A percentile compares a stretch with the other conserved stretches of the same genome.
Conservation (phyloP, 2,888 invertebrate species). For the Cerastoderma edule region DNA sequence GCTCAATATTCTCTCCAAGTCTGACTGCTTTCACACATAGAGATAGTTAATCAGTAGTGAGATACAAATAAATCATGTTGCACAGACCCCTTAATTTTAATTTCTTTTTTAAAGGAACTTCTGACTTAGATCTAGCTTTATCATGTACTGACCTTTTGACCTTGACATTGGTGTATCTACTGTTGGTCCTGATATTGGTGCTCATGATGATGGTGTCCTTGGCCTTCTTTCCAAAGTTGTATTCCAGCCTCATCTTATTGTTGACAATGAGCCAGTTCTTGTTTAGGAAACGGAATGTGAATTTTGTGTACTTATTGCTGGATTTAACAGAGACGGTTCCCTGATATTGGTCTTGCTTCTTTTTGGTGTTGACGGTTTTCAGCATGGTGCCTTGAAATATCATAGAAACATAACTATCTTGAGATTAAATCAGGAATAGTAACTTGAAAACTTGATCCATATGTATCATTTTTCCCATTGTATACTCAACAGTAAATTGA, state of each 20-base stretch:
- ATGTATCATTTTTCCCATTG: too few relatives aligned
- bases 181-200: conserved; percentile 56
- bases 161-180: conserved; percentile 1
- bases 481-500: too few relatives aligned
- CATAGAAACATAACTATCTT: too few relatives aligned
- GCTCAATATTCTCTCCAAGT: too few relatives aligned
- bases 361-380: conserved; percentile 27
- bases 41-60: too few relatives aligned
- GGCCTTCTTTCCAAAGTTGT: conserved; percentile 59
- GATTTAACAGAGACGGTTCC: conserved; percentile 40
- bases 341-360: conserved; percentile 45
- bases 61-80: too few relatives aligned
- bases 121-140: too few relatives aligned
- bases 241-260: conserved; percentile 58
- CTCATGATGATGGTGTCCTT: conserved; percentile 63
- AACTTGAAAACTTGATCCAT: too few relatives aligned
- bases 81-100: too few relatives aligned
- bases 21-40: too few relatives aligned
- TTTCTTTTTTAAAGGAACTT: too few relatives aligned
- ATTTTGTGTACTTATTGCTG: conserved; percentile 41
- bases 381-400: conserved; percentile 10
- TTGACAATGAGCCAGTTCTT: conserved; percentile 38
- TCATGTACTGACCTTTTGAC: conserved; percentile 14
- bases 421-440: too few relatives aligned
- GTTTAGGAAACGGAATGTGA: conserved; percentile 50